phyloP scores from a whole-genome alignment of 2,888 invertebrate species.

The Furcula furcula region DNA sequence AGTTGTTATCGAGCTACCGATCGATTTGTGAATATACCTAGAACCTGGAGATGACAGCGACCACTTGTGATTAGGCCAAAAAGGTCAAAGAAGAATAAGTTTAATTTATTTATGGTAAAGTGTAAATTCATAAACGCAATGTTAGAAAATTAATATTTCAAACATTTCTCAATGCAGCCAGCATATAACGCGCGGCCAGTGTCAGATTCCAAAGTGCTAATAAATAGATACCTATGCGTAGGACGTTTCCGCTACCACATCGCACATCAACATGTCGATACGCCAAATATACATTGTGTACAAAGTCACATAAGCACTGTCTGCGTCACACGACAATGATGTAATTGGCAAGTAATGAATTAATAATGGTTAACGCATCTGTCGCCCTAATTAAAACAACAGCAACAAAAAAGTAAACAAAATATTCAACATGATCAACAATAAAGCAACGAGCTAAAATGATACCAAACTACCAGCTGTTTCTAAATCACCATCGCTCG shows the following conservation, averaged over 20 bases:
- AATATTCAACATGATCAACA: no score
- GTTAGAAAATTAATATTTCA: constrained; percentile 21
- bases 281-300: constrained; percentile 38
- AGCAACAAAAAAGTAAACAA: neutral
- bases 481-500: no score
- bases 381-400: constrained; percentile 10
- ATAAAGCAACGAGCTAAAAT: no score
- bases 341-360: constrained; percentile 24
- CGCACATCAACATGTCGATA: constrained; percentile 29
- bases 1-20: no score
- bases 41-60: no score
- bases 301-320: constrained; percentile 21
- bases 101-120: no score
- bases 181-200: constrained; percentile 27
- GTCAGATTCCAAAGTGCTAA: constrained; percentile 46
- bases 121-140: no score
- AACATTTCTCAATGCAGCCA: constrained; percentile 26
- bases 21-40: no score
- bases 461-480: no score
- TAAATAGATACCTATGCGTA: constrained; percentile 45
- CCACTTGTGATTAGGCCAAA: no score
- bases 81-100: no score
- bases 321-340: constrained; percentile 19
- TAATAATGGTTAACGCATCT: no score
- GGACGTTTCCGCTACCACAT: constrained; percentile 47